Evolutionary conservation across 2,797 vertebrate species (phyloP).

Genomic region (Picus viridis): DNA sequence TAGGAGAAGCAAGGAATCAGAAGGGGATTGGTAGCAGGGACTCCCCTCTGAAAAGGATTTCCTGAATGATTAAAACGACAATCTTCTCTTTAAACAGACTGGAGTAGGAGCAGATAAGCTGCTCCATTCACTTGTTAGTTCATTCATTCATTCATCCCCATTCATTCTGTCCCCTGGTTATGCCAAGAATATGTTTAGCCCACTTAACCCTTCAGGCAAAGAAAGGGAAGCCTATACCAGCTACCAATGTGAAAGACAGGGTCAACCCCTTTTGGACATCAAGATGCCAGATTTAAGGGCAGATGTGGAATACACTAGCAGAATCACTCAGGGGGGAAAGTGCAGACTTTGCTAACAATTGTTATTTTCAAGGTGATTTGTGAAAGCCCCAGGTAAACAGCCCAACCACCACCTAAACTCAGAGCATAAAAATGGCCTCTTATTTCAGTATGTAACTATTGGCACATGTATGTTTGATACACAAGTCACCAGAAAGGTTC

Average conservation of each 20-base stretch:
- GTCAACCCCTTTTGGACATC: not conserved
- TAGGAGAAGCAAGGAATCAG: not conserved
- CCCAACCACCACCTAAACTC: not conserved
- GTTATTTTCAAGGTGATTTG: not conserved
- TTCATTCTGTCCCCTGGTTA: conserved; percentile 56
- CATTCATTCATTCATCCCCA: conserved; percentile 57
- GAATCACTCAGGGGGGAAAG: not conserved
- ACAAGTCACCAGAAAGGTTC: not conserved
- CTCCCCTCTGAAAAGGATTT: conserved; percentile 28
- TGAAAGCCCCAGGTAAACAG: not conserved
- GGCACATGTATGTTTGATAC: not conserved
- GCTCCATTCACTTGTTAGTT: conserved; percentile 62
- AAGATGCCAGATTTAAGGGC: not conserved
- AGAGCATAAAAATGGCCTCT: not conserved
- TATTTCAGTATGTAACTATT: not conserved
- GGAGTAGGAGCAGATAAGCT: conserved; percentile 60
- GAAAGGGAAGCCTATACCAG: not conserved
- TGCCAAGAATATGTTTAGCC: conserved; percentile 16
- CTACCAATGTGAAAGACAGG: not conserved
- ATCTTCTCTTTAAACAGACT: conserved; percentile 41
- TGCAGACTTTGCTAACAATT: not conserved
- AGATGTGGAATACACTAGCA: not conserved
- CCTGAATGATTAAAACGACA: conserved; percentile 37
- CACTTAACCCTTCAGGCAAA: conserved; percentile 44
- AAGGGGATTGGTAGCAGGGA: not conserved